Evolutionary conservation across 1,140 invertebrate genomes (phyloP).

Genomic region (Scaptomyza hsui): DNA sequence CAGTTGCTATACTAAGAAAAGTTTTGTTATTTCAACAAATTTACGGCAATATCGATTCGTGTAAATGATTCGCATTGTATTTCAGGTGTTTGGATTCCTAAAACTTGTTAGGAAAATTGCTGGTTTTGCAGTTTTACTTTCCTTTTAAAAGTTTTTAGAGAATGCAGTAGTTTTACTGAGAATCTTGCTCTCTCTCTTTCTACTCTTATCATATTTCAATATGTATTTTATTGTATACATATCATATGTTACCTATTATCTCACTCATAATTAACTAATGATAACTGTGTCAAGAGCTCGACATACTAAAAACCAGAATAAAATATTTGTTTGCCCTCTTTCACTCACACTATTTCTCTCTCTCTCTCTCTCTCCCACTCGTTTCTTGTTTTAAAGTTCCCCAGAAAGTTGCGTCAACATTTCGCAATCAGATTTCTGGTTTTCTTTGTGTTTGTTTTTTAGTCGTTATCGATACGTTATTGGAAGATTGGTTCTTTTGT

Average conservation of each 20-base stretch:
- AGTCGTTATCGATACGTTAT: constrained; percentile 37
- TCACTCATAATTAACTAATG: constrained; percentile 33
- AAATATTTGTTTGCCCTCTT: constrained; percentile 45
- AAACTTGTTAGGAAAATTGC: not conserved
- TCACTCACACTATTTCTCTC: not conserved
- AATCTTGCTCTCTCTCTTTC: not conserved
- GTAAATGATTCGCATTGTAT: not conserved
- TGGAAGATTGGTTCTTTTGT: constrained; percentile 12
- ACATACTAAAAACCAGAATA: constrained; percentile 7
- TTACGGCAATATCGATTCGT: not conserved
- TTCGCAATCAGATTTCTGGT: constrained; percentile 44
- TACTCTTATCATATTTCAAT: not conserved
- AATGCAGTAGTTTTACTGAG: too few relatives aligned
- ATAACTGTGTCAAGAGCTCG: constrained; percentile 48
- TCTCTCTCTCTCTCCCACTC: not conserved
- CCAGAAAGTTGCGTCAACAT: constrained; percentile 25
- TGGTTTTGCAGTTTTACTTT: not conserved
- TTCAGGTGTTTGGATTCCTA: not conserved
- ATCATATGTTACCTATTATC: constrained; percentile 20
- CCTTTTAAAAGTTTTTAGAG: not conserved
- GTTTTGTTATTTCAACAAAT: constrained; percentile 7
- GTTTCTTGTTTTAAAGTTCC: not conserved
- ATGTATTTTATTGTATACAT: not conserved
- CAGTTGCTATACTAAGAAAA: constrained; percentile 10
- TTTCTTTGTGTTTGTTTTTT: constrained; percentile 9